Base-by-base conservation (phyloP, 2,888 invertebrate genomes). In the Drosophila quinaria region DNA sequence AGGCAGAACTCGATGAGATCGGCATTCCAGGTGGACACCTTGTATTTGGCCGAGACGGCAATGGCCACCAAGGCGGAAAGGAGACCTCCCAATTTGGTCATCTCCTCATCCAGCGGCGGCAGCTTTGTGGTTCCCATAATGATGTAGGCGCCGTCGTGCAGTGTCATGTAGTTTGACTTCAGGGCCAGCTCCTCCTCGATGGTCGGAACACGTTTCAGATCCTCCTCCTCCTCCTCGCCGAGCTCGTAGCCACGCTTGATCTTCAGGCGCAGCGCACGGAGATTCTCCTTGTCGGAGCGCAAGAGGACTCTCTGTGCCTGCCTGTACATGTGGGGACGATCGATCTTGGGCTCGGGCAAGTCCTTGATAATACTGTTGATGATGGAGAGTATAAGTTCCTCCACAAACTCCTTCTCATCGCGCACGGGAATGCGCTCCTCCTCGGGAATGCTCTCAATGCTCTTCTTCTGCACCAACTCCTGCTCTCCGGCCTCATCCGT, bases 1-100 rank as follows among this genome's bases (percentile, higher is more conserved):
- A 95, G 86, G 0, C 94, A 93, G 80, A 95, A 95, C 80, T 94
- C 94, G 0, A 96, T 94, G 0, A 95, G 93, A 0, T 94, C 94
- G 0, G 89, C 65, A 1, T 94, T 94, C 96, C 96, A 96, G 0
- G 95, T 94, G 33, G 94, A 90, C 2, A 92, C 81, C 37, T 84
- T 91, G 47, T 91, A 92, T 80, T 95, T 95, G 71, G 94, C 94
- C 0, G 95, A 94, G 8, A 95, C 94, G 0, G 95, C 94, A 1
- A 81, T 76, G 2, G 90, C 82, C 3, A 89, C 80, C 4, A 92
- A 59, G 9, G 78, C 79, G 0, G 90, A 78, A 1, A 91, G 76
- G 3, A 92, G 68, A 0, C 90, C 91, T 10, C 69, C 83, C 42
- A 91, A 63, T 29, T 91, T 91, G 31, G 80, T 74, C 65, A 79